Conservation (phyloP, 2,113 vertebrate species). For the Callaeas wilsoni region DNA sequence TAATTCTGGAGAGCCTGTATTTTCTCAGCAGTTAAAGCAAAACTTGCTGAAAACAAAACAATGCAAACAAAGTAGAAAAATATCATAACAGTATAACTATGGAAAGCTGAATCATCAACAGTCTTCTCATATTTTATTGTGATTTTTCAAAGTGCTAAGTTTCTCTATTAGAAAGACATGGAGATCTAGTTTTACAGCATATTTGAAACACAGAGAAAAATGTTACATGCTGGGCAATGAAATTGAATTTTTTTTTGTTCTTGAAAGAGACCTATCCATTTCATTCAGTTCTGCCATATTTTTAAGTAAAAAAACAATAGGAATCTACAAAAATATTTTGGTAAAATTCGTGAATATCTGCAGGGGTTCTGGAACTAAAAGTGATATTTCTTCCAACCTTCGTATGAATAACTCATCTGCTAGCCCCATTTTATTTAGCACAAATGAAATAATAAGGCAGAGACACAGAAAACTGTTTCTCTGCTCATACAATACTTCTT, state of each 20-base stretch:
- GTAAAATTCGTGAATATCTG: slow-evolving; percentile 67
- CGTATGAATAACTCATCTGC: slow-evolving; percentile 59
- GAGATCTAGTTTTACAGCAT: slow-evolving; percentile 71
- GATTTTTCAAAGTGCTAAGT: slow-evolving; percentile 63
- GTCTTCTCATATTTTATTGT: slow-evolving; percentile 35
- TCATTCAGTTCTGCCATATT: slow-evolving; percentile 69
- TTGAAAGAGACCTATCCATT: slow-evolving; percentile 70
- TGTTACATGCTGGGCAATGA: slow-evolving; percentile 75
- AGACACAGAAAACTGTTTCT: slow-evolving; percentile 39
- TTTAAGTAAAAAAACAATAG: slow-evolving; percentile 73
- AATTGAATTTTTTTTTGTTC: slow-evolving; percentile 73
- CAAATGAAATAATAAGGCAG: slow-evolving; percentile 65
- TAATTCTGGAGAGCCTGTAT: neutral
- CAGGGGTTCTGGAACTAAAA: slow-evolving; percentile 55
- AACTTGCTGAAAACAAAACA: slow-evolving; percentile 39
- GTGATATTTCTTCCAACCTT: slow-evolving; percentile 57
- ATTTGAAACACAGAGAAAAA: slow-evolving; percentile 72
- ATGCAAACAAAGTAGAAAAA: slow-evolving; percentile 25
- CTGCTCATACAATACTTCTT: neutral
- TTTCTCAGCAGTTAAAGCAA: slow-evolving; percentile 16
- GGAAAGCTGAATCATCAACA: slow-evolving; percentile 53
- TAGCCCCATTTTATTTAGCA: slow-evolving; percentile 47
- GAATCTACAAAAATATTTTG: slow-evolving; percentile 74
- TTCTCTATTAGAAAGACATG: slow-evolving; percentile 72
- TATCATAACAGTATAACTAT: slow-evolving; percentile 39